Conservation (phyloP, 2,888 invertebrate genomes). For the Eilema caniola region DNA sequence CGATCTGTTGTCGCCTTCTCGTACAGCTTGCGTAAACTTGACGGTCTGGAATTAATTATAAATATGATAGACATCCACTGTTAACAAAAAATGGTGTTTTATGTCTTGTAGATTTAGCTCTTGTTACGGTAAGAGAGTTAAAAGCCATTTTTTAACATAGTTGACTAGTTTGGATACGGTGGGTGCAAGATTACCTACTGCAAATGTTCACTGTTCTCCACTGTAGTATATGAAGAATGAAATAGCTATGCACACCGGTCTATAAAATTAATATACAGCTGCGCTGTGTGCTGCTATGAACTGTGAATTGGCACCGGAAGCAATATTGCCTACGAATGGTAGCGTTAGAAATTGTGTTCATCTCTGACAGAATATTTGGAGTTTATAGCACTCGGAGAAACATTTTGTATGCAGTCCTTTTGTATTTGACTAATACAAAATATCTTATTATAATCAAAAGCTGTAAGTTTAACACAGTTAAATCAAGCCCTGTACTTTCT, state of each 20-base stretch:
- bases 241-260: background rate
- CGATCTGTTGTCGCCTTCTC: constrained; percentile 91
- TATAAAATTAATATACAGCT: no score
- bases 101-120: no score
- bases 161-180: background rate
- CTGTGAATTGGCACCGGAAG: background rate
- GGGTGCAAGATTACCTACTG: background rate
- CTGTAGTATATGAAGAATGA: background rate
- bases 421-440: background rate
- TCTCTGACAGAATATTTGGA: background rate
- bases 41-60: constrained; percentile 85
- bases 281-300: background rate
- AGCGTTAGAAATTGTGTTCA: background rate
- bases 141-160: background rate
- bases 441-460: background rate
- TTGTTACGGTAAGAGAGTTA: background rate
- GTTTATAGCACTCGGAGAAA: background rate
- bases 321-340: background rate
- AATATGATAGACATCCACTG: background rate
- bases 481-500: background rate
- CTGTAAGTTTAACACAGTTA: background rate
- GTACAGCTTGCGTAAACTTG: constrained; percentile 92
- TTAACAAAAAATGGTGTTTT: background rate
- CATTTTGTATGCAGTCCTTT: background rate
- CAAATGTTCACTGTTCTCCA: background rate